Evolutionary conservation across 2,113 vertebrate genomes (phyloP).

Genomic region (Podocnemis expansa): DNA sequence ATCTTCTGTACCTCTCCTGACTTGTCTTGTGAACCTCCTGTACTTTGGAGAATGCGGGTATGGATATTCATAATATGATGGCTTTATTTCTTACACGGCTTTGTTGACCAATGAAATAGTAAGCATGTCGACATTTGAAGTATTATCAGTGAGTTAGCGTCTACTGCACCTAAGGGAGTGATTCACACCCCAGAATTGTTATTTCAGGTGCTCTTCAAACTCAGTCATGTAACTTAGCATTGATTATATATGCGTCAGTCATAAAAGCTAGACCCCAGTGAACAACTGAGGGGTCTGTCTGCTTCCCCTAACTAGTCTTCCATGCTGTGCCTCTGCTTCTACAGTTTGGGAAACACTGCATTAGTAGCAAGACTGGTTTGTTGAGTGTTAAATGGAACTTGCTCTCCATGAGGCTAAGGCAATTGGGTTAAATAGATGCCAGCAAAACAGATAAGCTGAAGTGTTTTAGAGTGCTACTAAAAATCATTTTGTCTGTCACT

Average conservation of each 20-base stretch:
- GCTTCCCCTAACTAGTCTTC: background rate
- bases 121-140: background rate
- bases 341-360: background rate
- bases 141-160: background rate
- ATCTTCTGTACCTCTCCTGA: too few relatives aligned
- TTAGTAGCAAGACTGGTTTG: background rate
- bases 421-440: background rate
- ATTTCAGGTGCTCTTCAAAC: background rate
- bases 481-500: conserved; percentile 1
- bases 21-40: too few relatives aligned
- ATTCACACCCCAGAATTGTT: background rate
- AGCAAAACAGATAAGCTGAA: background rate
- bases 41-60: too few relatives aligned
- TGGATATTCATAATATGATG: too few relatives aligned
- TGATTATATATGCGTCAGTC: background rate
- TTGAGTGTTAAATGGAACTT: conserved; percentile 18
- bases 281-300: background rate
- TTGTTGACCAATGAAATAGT: background rate
- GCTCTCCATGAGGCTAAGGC: background rate
- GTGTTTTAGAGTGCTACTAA: background rate
- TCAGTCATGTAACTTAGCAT: background rate
- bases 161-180: background rate
- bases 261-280: background rate
- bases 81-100: too few relatives aligned
- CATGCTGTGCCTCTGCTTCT: background rate